Base-by-base conservation (phyloP, 2,797 vertebrate species). In the Loriculus beryllinus region DNA sequence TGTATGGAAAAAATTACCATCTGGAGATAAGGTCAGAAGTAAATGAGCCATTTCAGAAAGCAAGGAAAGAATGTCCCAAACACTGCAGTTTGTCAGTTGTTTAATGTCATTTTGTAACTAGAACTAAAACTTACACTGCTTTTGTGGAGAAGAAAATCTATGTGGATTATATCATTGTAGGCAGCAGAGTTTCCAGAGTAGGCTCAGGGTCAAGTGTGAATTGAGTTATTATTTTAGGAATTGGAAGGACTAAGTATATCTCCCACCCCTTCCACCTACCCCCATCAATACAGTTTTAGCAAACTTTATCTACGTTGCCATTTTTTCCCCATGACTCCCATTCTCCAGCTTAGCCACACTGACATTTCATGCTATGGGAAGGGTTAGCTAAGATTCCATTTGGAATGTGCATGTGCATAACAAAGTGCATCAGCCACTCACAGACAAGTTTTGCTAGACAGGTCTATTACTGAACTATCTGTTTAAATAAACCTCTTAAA, bases 11-110 rank as follows among this genome's bases (percentile, higher is more conserved):
- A 89, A 95, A 93, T 78, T 68, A 65, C 71, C 70, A 84, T 88
- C 74, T 94, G 69, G 88, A 91, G 89, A 97, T 94, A 97, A 97
- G 94, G 94, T 96, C 97, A 97, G 33, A 95, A 95, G 75, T 88
- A 96, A 97, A 96, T 78, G 54, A 95, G 91, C 62, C 51, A 80
- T 92, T 97, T 95, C 88, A 96, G 67, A 96, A 95, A 89, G 87
- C n/a, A 62, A 91, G 91, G 88, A 89, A 95, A 95, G 93, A 97
- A 97, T 95, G 80, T 84, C 80, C 83, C 42, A n/a, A 94, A 51
- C 60, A 14, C 79, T 88, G 89, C 86, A 91, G 88, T 88, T 84
- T 95, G 78, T 74, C 87, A 92, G 85, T 81, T 88, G 54, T 89
- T 95, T 90, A 92, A 94, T 96, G 95, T 72, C 88, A 82, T 52